Evolutionary conservation across 1,140 invertebrate species (phyloP).

Genomic region (Penaeus indicus): DNA sequence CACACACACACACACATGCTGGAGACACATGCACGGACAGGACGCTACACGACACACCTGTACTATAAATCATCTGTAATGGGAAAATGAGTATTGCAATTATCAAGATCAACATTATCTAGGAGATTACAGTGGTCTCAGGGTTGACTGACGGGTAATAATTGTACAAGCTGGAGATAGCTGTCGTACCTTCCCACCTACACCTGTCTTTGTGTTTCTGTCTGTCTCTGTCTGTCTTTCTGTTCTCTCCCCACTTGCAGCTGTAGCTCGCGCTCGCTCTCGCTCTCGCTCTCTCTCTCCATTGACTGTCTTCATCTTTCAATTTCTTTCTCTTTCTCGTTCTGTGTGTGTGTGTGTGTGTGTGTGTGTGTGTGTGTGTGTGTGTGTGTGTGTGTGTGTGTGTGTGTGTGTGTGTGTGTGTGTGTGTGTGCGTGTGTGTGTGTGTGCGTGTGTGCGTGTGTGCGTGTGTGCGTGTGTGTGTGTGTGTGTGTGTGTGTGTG

Average conservation of each 20-base stretch:
- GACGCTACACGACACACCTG: too few species aligned
- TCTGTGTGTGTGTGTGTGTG: constrained; percentile 5
- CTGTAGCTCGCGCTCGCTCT: background rate
- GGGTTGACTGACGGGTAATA: too few species aligned
- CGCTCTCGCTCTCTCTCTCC: background rate
- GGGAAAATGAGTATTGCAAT: too few species aligned
- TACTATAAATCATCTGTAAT: too few species aligned
- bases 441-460: background rate
- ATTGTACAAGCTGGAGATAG: background rate
- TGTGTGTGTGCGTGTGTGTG: background rate
- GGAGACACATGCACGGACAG: too few species aligned
- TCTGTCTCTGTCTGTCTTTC: background rate
- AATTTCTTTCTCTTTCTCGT: background rate
- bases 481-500: too few species aligned
- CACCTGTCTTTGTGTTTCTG: background rate
- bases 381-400: background rate
- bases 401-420: background rate
- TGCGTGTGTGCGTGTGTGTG: too few species aligned
- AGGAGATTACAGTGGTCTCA: too few species aligned
- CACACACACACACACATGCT: too few species aligned
- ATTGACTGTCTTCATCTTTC: background rate
- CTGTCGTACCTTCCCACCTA: constrained; percentile 7
- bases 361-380: background rate
- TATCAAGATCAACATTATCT: too few species aligned
- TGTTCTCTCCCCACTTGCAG: background rate